These are phyloP conservation scores for Chionoecetes opilio DNA, from an alignment of 1,140 invertebrate genomes.

Conservation along the genomic window DNA sequence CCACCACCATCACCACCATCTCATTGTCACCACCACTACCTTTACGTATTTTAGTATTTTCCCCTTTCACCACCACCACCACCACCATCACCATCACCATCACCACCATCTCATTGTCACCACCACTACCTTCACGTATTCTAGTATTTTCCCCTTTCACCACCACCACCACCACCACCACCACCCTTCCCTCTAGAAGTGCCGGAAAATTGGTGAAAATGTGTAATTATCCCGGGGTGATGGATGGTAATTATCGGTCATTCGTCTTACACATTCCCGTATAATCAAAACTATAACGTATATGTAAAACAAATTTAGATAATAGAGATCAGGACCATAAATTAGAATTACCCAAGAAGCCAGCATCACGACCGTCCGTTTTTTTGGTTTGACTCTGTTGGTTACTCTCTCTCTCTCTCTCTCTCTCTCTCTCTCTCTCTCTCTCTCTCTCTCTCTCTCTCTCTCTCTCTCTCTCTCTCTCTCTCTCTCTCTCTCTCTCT, in stretches of 20 bases:
- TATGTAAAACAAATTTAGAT: conserved; percentile 77
- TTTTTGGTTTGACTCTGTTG: conserved; percentile 17
- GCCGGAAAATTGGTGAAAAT: conserved; percentile 64
- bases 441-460: conserved; percentile 24
- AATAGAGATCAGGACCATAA: conserved; percentile 69
- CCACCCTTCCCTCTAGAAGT: conserved; percentile 65
- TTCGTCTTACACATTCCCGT: conserved; percentile 59
- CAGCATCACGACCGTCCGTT: conserved; percentile 60
- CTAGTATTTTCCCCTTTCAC: no score
- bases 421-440: conserved; percentile 20
- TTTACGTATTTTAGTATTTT: no score
- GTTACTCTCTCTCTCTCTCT: not conserved
- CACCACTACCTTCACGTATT: not conserved
- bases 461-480: not conserved
- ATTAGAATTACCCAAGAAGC: conserved; percentile 55
- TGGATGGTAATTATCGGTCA: conserved; percentile 67
- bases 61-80: not conserved
- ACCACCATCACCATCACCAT: not conserved
- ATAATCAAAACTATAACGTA: conserved; percentile 72
- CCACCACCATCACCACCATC: conserved; percentile 34
- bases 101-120: not conserved
- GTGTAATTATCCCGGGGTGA: conserved; percentile 58
- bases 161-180: not conserved
- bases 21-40: not conserved
- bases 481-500: no score